Evolutionary conservation across 1,140 invertebrate genomes (phyloP).

Genomic region (Cyclina sinensis): DNA sequence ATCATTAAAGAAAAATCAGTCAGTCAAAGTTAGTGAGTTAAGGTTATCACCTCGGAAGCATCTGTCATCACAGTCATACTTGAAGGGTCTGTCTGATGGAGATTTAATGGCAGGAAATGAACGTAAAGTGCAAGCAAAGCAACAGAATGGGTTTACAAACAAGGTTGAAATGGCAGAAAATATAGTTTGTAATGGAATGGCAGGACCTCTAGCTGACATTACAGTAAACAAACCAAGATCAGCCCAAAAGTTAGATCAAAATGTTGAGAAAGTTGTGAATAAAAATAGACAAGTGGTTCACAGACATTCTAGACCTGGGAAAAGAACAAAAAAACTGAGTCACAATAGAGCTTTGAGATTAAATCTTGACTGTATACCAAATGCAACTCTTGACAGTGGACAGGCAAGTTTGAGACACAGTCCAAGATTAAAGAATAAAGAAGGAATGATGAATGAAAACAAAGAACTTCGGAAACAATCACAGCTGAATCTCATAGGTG

Average conservation of each 20-base stretch:
- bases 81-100: conserved; percentile 47
- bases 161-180: conserved; percentile 25
- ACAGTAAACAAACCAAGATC: not conserved
- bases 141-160: not conserved
- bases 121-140: not conserved
- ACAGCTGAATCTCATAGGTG: conserved; percentile 11
- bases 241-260: not conserved
- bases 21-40: conserved; percentile 62
- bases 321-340: conserved; percentile 50
- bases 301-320: conserved; percentile 46
- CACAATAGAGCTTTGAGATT: conserved; percentile 41
- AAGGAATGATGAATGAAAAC: not conserved
- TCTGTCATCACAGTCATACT: conserved; percentile 61
- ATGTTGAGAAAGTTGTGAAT: not conserved
- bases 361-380: conserved; percentile 41
- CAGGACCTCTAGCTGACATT: not conserved
- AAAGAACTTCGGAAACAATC: not conserved
- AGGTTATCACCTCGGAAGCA: conserved; percentile 62
- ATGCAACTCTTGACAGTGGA: not conserved
- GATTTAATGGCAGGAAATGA: not conserved
- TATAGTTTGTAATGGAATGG: conserved; percentile 3
- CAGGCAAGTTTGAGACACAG: conserved; percentile 50
- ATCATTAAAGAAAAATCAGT: conserved; percentile 49
- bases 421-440: conserved; percentile 52
- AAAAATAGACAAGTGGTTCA: conserved; percentile 18